phyloP scores from a whole-genome alignment of 2,888 invertebrate species.

The Frankliniella intonsa region DNA sequence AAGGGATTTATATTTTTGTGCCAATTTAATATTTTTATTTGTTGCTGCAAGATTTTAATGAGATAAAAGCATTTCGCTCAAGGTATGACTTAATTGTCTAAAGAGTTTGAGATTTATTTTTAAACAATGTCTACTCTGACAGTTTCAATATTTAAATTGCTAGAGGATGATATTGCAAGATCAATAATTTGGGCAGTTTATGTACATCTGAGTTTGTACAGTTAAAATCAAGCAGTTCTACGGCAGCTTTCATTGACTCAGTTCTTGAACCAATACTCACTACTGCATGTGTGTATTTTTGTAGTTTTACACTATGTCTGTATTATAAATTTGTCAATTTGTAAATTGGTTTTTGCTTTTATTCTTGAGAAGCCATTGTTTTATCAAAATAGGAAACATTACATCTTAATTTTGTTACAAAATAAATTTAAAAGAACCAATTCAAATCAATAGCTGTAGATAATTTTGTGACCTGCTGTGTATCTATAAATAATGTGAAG shows the following conservation, averaged over 20 bases:
- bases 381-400: neutral
- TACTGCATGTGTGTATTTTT: neutral
- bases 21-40: neutral
- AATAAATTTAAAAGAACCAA: neutral
- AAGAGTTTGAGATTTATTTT: neutral
- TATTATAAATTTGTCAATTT: neutral
- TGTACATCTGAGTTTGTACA: neutral
- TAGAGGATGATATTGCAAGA: neutral
- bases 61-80: neutral
- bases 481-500: neutral
- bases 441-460: neutral
- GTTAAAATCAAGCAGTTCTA: neutral
- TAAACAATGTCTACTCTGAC: neutral
- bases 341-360: neutral
- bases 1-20: slow-evolving; percentile 2
- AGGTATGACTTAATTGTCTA: neutral
- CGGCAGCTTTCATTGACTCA: neutral
- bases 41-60: neutral
- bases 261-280: slow-evolving; percentile 16
- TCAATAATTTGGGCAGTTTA: neutral
- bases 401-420: neutral
- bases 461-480: too few relatives aligned
- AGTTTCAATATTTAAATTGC: neutral
- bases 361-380: neutral
- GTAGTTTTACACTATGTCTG: slow-evolving; percentile 10